Evolutionary conservation across 2,113 vertebrate species (phyloP).

Genomic region (Sminthopsis crassicaudata): DNA sequence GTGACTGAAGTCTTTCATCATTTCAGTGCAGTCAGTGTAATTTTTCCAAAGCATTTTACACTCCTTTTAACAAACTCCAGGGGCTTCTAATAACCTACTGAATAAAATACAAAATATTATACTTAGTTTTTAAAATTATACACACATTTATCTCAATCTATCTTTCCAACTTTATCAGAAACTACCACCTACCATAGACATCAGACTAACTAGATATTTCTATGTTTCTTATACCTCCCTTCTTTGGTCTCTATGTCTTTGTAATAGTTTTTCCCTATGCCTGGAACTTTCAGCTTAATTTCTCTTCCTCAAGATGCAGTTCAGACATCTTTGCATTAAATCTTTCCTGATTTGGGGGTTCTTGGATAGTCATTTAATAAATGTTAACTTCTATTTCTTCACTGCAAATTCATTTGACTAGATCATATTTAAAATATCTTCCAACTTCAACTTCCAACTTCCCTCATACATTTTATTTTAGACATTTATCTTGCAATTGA

Average conservation of each 20-base stretch:
- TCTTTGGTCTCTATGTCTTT: not conserved
- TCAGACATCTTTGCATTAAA: not conserved
- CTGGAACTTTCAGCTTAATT: too few relatives aligned
- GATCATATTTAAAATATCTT: too few relatives aligned
- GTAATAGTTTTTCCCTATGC: too few relatives aligned
- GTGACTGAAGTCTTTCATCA: not conserved
- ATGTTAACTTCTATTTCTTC: too few relatives aligned
- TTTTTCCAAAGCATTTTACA: not conserved
- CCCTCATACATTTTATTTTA: too few relatives aligned
- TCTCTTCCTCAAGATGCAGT: not conserved
- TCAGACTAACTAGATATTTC: not conserved
- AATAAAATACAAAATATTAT: too few relatives aligned
- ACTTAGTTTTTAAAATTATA: not conserved
- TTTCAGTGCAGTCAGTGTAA: not conserved
- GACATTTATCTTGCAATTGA: too few relatives aligned
- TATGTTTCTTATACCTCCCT: not conserved
- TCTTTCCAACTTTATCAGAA: not conserved
- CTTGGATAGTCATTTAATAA: too few relatives aligned
- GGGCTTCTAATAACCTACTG: not conserved
- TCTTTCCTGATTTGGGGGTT: not conserved
- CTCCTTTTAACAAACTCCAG: not conserved
- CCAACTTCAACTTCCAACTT: too few relatives aligned
- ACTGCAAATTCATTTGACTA: too few relatives aligned
- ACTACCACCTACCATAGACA: not conserved
- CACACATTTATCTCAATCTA: not conserved